Conservation (phyloP, 2,888 invertebrate species). For the Pollenia labialis region DNA sequence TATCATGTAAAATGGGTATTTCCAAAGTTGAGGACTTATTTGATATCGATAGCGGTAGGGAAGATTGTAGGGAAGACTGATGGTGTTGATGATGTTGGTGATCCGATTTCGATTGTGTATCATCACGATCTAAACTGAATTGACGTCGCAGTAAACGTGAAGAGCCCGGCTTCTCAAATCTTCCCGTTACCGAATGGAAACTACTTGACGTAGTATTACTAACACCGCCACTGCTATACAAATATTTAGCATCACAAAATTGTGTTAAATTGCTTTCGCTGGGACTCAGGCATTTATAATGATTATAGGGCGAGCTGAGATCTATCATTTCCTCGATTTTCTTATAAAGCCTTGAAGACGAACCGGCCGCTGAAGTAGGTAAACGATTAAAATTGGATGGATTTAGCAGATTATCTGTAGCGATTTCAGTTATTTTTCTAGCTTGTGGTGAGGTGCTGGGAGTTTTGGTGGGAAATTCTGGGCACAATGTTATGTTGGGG, state of each 20-base stretch:
- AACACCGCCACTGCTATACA: slow-evolving; percentile 77
- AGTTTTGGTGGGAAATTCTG: slow-evolving; percentile 81
- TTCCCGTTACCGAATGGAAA: slow-evolving; percentile 76
- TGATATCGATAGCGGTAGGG: slow-evolving; percentile 76
- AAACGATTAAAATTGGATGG: slow-evolving; percentile 83
- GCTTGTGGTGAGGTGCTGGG: slow-evolving; percentile 80
- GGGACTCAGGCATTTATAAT: slow-evolving; percentile 89
- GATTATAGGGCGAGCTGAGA: slow-evolving; percentile 90
- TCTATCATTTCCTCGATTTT: slow-evolving; percentile 85
- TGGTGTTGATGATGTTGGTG: slow-evolving; percentile 77
- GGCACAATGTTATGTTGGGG: slow-evolving; percentile 81
- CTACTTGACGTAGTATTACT: slow-evolving; percentile 67
- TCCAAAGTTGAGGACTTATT: slow-evolving; percentile 80
- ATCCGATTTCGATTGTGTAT: slow-evolving; percentile 82
- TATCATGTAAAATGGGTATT: slow-evolving; percentile 83
- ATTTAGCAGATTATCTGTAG: slow-evolving; percentile 82
- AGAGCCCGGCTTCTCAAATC: slow-evolving; percentile 83
- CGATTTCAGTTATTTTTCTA: slow-evolving; percentile 83
- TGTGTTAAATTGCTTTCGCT: slow-evolving; percentile 85
- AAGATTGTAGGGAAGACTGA: slow-evolving; percentile 78
- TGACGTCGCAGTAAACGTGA: slow-evolving; percentile 87
- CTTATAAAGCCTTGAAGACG: slow-evolving; percentile 83
- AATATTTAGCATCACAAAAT: slow-evolving; percentile 82
- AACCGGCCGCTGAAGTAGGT: slow-evolving; percentile 81
- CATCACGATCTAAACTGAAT: slow-evolving; percentile 89